Evolutionary conservation across 2,888 invertebrate species (phyloP).

Genomic region (Hemistola chrysoprasaria): DNA sequence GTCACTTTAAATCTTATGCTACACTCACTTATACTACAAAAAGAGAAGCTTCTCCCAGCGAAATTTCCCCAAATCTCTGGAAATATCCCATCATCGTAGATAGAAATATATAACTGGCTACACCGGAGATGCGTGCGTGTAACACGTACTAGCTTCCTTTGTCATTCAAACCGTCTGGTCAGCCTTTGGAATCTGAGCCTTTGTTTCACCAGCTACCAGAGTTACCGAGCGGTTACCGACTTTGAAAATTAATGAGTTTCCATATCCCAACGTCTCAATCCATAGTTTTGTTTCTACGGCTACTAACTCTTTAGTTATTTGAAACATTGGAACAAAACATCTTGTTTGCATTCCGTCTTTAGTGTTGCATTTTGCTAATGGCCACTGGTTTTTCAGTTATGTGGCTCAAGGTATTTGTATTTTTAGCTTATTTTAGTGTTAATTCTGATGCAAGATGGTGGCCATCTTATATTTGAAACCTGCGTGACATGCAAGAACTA

Average conservation of each 20-base stretch:
- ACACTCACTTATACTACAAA: too few species aligned
- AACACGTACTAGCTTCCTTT: conserved; percentile 58
- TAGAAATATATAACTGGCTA: conserved; percentile 3
- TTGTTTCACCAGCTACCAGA: conserved; percentile 45
- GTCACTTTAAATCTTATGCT: too few species aligned
- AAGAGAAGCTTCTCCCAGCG: background rate
- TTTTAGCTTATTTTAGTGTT: too few species aligned
- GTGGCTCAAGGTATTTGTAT: conserved; percentile 4
- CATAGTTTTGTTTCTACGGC: conserved; percentile 35
- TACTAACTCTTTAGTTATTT: too few species aligned
- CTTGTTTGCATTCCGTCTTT: too few species aligned
- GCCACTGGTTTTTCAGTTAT: conserved; percentile 17
- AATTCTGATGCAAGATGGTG: too few species aligned
- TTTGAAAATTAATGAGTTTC: conserved; percentile 76
- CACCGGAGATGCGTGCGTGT: conserved; percentile 48
- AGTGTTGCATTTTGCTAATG: conserved; percentile 26
- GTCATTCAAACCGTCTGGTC: conserved; percentile 52
- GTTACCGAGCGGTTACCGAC: conserved; percentile 57
- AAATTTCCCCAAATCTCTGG: background rate
- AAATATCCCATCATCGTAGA: background rate
- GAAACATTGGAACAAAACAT: too few species aligned
- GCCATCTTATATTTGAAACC: too few species aligned
- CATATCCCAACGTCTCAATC: conserved; percentile 48
- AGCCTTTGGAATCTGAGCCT: conserved; percentile 38
- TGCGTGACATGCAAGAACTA: too few species aligned